phyloP scores from a whole-genome alignment of 1,140 invertebrate species.

The Ceratosolen solmsi region DNA sequence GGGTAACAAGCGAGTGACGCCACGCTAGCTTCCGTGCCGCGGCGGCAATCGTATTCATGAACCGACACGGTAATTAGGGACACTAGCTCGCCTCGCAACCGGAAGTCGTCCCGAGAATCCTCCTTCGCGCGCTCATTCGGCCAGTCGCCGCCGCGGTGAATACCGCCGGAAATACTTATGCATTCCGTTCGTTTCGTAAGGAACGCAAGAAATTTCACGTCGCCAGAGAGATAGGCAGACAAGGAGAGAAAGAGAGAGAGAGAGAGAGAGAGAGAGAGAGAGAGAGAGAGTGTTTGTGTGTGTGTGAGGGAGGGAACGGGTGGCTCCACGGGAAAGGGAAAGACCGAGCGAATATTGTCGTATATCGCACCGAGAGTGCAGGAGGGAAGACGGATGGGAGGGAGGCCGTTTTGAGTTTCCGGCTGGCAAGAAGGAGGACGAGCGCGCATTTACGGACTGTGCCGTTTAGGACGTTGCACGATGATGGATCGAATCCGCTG shows the following conservation, averaged over 20 bases:
- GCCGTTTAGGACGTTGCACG: neutral
- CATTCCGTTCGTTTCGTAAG: constrained; percentile 70
- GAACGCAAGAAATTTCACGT: constrained; percentile 62
- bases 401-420: neutral
- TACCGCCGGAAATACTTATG: constrained; percentile 73
- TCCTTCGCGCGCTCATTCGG: constrained; percentile 57
- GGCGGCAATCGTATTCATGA: constrained; percentile 73
- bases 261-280: neutral
- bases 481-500: constrained; percentile 16
- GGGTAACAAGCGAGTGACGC: constrained; percentile 73
- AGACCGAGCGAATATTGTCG: constrained; percentile 21
- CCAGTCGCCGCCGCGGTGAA: constrained; percentile 56
- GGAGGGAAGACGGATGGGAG: neutral
- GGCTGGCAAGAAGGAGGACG: neutral
- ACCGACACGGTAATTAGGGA: constrained; percentile 75
- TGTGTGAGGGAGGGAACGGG: neutral
- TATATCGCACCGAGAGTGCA: constrained; percentile 6
- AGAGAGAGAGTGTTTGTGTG: neutral
- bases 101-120: constrained; percentile 72
- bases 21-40: constrained; percentile 73
- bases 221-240: neutral
- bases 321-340: neutral
- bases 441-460: neutral
- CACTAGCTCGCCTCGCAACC: constrained; percentile 70
- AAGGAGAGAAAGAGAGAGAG: neutral